Evolutionary conservation across 2,888 invertebrate genomes (phyloP).

Genomic region (Arge pagana): DNA sequence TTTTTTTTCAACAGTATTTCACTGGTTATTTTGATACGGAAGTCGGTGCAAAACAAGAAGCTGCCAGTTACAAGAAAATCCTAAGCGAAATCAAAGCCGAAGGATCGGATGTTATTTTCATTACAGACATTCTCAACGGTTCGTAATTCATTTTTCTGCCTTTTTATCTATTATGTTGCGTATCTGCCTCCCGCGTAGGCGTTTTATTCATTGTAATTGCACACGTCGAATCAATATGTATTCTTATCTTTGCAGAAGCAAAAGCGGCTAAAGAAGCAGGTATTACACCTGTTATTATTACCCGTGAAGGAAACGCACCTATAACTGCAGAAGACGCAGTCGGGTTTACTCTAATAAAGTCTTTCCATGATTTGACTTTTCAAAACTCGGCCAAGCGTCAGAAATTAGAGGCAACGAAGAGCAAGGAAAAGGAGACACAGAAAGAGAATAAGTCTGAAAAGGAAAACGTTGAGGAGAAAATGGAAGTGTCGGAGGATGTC

Average conservation of each 20-base stretch:
- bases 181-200: too few relatives aligned
- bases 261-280: constrained; percentile 80
- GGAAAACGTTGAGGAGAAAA: constrained; percentile 38
- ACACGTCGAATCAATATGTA: neutral
- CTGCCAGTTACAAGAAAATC: constrained; percentile 79
- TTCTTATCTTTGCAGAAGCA: constrained; percentile 69
- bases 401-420: constrained; percentile 45
- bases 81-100: constrained; percentile 67
- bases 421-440: constrained; percentile 26
- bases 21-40: constrained; percentile 86
- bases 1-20: constrained; percentile 60
- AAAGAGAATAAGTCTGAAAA: constrained; percentile 26
- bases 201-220: neutral
- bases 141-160: too few relatives aligned
- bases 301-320: constrained; percentile 79
- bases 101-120: constrained; percentile 76
- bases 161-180: neutral
- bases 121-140: constrained; percentile 87
- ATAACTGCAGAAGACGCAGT: constrained; percentile 66
- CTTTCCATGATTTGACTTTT: constrained; percentile 65
- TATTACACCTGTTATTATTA: constrained; percentile 69
- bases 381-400: constrained; percentile 49
- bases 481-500: constrained; percentile 49
- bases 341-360: constrained; percentile 64
- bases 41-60: constrained; percentile 80